Evolutionary conservation across 2,888 invertebrate genomes (phyloP).

Genomic region (Nephrotoma guestfalica): DNA sequence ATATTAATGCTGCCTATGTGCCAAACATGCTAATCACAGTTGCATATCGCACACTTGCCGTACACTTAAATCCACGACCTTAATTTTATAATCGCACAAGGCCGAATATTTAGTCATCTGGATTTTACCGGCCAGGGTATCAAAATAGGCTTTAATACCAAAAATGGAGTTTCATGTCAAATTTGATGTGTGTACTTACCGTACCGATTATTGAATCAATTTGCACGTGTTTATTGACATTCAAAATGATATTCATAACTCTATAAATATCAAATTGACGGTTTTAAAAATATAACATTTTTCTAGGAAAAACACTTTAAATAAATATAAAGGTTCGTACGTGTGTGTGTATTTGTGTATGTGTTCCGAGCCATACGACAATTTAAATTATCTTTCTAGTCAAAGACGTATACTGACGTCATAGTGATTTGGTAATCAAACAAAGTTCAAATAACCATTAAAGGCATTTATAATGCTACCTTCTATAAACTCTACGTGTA

Average conservation of each 20-base stretch:
- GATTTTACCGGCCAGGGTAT: neutral
- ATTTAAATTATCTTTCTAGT: neutral
- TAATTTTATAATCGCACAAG: too few relatives aligned
- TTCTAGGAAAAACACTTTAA: neutral
- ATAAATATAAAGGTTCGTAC: neutral
- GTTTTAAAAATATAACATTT: neutral
- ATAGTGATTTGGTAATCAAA: neutral
- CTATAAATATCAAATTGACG: neutral
- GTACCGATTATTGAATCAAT: neutral
- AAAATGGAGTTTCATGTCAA: neutral
- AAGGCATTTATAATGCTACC: neutral
- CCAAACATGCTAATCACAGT: too few relatives aligned
- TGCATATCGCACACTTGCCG: too few relatives aligned
- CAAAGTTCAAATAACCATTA: neutral
- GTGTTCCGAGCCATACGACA: neutral
- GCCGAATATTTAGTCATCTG: neutral
- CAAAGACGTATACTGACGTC: neutral
- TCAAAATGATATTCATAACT: neutral
- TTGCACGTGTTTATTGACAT: neutral
- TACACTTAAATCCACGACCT: too few relatives aligned
- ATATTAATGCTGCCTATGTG: too few relatives aligned
- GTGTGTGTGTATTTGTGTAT: neutral
- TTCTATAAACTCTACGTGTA: neutral
- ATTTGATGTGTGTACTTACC: too few relatives aligned
- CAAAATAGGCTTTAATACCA: neutral